Base-by-base conservation (phyloP, 2,797 vertebrate genomes). In the Platalea minor region DNA sequence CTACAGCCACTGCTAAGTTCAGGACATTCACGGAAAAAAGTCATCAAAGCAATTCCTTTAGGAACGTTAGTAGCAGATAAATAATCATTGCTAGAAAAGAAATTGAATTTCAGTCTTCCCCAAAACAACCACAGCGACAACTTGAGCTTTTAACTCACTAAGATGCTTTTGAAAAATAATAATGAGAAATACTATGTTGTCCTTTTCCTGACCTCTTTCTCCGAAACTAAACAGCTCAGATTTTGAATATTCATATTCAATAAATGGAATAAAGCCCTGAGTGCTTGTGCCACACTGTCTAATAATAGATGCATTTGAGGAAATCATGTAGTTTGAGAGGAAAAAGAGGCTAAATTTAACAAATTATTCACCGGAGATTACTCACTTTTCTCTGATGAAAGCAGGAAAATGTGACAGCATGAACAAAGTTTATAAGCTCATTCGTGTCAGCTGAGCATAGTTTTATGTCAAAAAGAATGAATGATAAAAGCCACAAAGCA, bases 341-440 rank as follows among this genome's bases (percentile, higher is more conserved):
- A 53, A 94, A 89, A 91, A 89, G 64, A 93, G 57, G 37, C 64
- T 96, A 95, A 96, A 95, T 93, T 95, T 96, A 94, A 96, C 94
- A 94, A 93, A 95, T 95, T 93, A 92, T 95, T 95, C 92, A 93
- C 89, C 0, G 0, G 89, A 94, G 88, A 96, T 95, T 92, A 91
- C 85, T 96, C 87, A 94, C 56, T 84, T 93, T 91, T 96, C 75
- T 93, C 87, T 92, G 89, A 86, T 85, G 61, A 94, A 85, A 93
- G 64, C 76, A 91, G 82, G 35, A 95, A 94, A 93, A 94, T 85
- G 24, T 96, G 96, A 94, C 92, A 94, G 87, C 26, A 54, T 68
- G 92, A 95, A 93, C 82, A 92, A 93, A 96, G 91, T 96, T 97
- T 93, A 75, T 94, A 88, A 90, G 89, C 85, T 92, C 82, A 61